A percentile compares a stretch with the other conserved stretches of the same genome.
Evolutionary conservation across 35 echinoderm and acorn worm species (phyloP).

Genomic region (Nesometra sesokonis): DNA sequence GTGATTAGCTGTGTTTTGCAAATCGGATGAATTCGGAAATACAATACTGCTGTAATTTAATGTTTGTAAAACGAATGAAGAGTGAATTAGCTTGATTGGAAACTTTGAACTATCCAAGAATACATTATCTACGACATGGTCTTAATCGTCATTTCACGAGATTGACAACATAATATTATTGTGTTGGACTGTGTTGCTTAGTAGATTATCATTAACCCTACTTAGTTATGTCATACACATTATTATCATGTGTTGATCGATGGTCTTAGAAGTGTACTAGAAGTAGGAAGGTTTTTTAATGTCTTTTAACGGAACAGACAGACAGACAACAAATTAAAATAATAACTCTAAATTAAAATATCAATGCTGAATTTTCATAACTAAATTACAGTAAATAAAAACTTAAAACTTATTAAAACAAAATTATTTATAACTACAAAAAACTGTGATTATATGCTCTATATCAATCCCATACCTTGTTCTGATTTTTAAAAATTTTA

Average conservation of each 20-base stretch:
- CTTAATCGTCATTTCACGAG: not conserved
- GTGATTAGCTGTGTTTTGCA: not conserved
- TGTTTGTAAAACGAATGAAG: not conserved
- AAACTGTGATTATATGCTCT: too few species aligned
- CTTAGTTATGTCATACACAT: not conserved
- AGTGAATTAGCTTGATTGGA: not conserved
- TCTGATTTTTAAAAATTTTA: too few species aligned
- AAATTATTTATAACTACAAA: too few species aligned
- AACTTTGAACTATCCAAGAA: not conserved
- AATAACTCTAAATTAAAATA: too few species aligned
- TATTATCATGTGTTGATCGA: not conserved
- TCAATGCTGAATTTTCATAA: too few species aligned
- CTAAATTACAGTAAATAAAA: too few species aligned
- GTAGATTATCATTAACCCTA: not conserved
- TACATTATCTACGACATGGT: not conserved
- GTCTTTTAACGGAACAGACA: too few species aligned
- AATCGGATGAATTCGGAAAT: not conserved
- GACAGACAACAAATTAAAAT: too few species aligned
- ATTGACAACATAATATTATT: not conserved
- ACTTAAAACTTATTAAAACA: too few species aligned
- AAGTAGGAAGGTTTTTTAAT: too few species aligned
- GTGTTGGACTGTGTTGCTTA: not conserved
- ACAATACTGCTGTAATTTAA: not conserved
- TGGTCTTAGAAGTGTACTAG: too few species aligned
- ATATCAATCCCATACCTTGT: too few species aligned